Evolutionary conservation across 2,888 invertebrate genomes (phyloP), one percentile per base, ranked within the genome.

Genomic region (Oscheius onirici): DNA sequence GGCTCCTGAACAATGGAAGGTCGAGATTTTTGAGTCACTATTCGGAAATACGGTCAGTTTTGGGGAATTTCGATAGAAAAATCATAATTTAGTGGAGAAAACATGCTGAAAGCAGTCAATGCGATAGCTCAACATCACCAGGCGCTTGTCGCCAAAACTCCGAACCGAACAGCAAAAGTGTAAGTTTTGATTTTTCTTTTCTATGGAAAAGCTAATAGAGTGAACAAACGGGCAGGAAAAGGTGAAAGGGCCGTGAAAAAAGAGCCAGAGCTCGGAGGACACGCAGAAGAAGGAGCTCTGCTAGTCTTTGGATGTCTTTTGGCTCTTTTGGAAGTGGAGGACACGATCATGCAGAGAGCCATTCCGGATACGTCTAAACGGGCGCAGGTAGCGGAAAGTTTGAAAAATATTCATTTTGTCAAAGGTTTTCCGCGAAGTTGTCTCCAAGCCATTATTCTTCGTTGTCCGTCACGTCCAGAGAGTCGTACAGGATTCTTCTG

Each of bases 371-470:
- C 79, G 1, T 74, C 79, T 1, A 60, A 74, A 68, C 65, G 76
- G 61, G 79, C 79, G 2, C 79, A 79, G 73, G 72, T 72, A 28
- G 10, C 15, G 10, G 2, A 28, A 22, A 44, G 20, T 10, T 3
- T 1, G 5, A 34, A 34, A 34, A 3, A 3, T n/a, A 49, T 3
- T 52, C n/a, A n/a, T n/a, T 51, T 51, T 15, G 13, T 63, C 68
- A n/a, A 15, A 73, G 75, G 79, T 81, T 13, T 79, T 79, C 63
- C 78, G 79, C 20, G 79, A 81, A 43, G 72, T 81, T 15, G 74
- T 81, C 13, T 72, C 73, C 6, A 66, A 68, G 44, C 81, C 81
- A 6, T 67, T 81, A 11, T 66, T 73, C 15, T 72, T 67, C 44
- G 74, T 74, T 5, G 69, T 80, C 24, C 66, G 71, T 8, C 75